A percentile compares a stretch with the other conserved stretches of the same genome.
phyloP scores from a whole-genome alignment of 2,888 invertebrate genomes.

The Apotomis capreana region DNA sequence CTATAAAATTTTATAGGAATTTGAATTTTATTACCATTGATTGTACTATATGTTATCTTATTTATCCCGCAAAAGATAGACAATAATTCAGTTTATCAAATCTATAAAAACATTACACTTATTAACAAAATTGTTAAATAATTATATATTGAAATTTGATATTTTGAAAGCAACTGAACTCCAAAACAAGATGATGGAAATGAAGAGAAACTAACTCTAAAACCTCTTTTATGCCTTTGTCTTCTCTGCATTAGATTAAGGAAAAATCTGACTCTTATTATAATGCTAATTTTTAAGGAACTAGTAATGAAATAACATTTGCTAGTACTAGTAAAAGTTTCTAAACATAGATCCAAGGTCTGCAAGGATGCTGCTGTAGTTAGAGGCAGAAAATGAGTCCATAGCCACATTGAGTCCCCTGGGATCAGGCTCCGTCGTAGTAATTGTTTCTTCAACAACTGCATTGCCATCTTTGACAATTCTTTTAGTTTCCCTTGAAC shows the following conservation, averaged over 20 bases:
- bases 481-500: constrained; percentile 69
- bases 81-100: not conserved
- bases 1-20: not conserved
- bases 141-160: too few relatives aligned
- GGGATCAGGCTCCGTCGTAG: constrained; percentile 54
- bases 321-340: constrained; percentile 62
- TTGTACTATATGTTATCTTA: not conserved
- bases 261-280: not conserved
- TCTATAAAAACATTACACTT: not conserved
- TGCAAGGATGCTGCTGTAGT: constrained; percentile 53
- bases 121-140: too few relatives aligned
- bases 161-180: not conserved
- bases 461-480: constrained; percentile 75
- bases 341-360: constrained; percentile 68
- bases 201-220: not conserved
- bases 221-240: not conserved
- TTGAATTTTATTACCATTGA: not conserved
- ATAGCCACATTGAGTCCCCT: constrained; percentile 55
- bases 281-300: constrained; percentile 9
- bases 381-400: constrained; percentile 57
- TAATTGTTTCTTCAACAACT: constrained; percentile 69
- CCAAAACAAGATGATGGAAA: not conserved
- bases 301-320: constrained; percentile 32
- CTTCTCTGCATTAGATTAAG: not conserved
- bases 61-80: not conserved